These are phyloP conservation scores for Calyptommatus sinebrachiatus DNA, from an alignment of 2,113 vertebrate species.

Conservation along the genomic window DNA sequence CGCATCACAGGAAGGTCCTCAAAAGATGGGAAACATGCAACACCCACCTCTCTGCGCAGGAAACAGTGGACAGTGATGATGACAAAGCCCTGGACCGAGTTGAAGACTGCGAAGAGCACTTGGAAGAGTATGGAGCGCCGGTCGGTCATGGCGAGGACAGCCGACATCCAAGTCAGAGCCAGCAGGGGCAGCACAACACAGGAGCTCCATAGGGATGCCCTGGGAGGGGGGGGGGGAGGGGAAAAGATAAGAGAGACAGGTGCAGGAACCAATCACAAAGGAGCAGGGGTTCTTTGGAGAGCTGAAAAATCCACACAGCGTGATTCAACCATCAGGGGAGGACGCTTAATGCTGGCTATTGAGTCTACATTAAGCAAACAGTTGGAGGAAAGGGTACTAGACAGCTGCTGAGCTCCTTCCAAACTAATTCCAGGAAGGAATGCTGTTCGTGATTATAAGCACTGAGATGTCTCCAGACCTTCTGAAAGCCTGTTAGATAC, in stretches of 20 bases:
- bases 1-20: not conserved
- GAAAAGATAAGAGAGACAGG: conserved; percentile 21
- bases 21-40: too few relatives aligned
- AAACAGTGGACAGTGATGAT: conserved; percentile 97
- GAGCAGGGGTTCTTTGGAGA: not conserved
- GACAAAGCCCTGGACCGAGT: conserved; percentile 95
- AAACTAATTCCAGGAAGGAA: too few relatives aligned
- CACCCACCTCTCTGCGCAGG: conserved; percentile 91
- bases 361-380: not conserved
- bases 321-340: not conserved
- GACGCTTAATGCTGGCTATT: not conserved
- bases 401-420: too few relatives aligned
- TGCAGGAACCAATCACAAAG: fast-evolving
- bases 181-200: conserved; percentile 92
- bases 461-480: too few relatives aligned
- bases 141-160: conserved; percentile 97
- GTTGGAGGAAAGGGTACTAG: too few relatives aligned
- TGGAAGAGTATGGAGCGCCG: conserved; percentile 93
- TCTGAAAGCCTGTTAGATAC: too few relatives aligned
- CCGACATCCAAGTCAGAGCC: conserved; percentile 99
- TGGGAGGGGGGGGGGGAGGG: conserved; percentile 60
- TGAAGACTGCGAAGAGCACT: conserved; percentile 93
- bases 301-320: not conserved
- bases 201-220: conserved; percentile 89
- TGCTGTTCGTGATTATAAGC: too few relatives aligned